Evolutionary conservation across 2,113 vertebrate species (phyloP).

Genomic region (Porphyrio hochstetteri): DNA sequence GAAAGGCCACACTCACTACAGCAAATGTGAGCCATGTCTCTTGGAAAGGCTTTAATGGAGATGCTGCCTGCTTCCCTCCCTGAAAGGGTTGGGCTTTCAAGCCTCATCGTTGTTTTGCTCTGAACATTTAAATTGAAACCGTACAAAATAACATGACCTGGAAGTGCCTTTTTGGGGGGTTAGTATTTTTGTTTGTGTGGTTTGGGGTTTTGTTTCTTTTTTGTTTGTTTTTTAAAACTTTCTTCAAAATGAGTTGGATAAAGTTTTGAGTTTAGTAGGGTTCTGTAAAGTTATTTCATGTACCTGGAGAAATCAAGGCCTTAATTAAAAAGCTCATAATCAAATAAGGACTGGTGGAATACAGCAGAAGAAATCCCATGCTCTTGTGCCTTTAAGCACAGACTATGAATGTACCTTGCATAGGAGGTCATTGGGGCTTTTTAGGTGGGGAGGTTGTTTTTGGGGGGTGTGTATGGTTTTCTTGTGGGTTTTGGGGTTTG

Average conservation of each 20-base stretch:
- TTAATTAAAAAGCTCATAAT: background rate
- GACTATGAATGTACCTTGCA: background rate
- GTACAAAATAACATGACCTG: background rate
- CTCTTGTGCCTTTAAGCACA: background rate
- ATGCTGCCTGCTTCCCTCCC: background rate
- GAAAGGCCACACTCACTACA: background rate
- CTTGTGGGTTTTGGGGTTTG: background rate
- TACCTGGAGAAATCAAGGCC: background rate
- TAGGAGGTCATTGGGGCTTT: background rate
- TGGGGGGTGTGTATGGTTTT: background rate
- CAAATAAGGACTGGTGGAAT: background rate
- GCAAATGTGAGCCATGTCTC: background rate
- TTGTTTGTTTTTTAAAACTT: background rate
- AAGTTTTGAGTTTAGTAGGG: background rate
- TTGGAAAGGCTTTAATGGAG: background rate
- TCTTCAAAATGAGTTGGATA: background rate
- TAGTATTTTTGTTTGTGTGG: too few species aligned
- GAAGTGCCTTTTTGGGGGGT: background rate
- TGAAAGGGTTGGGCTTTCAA: background rate
- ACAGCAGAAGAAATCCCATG: background rate
- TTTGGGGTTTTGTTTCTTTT: background rate
- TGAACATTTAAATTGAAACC: background rate
- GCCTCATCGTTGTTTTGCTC: background rate
- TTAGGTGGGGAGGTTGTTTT: background rate
- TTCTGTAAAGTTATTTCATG: background rate